phyloP scores from a whole-genome alignment of 2,797 vertebrate species.

The Megaceryle alcyon region DNA sequence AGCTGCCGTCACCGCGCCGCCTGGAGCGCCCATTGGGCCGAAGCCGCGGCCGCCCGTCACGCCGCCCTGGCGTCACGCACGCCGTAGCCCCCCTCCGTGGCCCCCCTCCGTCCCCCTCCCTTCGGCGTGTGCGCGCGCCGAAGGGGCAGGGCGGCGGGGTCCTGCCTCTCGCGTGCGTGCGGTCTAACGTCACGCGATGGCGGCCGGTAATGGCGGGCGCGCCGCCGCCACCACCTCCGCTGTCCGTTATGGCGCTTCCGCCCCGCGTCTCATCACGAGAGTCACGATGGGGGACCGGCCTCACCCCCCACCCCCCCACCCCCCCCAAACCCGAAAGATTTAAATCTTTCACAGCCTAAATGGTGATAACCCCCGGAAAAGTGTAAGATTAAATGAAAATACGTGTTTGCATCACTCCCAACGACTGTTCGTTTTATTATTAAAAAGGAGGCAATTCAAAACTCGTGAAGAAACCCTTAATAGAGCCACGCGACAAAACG shows the following conservation, averaged over 20 bases:
- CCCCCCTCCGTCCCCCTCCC: neutral
- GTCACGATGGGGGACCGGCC: neutral
- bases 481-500: too few relatives aligned
- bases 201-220: neutral
- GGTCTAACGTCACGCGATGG: neutral
- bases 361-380: neutral
- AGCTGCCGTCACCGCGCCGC: neutral
- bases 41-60: neutral
- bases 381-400: neutral
- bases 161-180: neutral
- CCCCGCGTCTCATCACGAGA: neutral
- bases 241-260: neutral
- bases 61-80: neutral
- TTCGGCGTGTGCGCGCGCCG: neutral
- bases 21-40: neutral
- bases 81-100: neutral
- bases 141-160: neutral
- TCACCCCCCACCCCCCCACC: neutral
- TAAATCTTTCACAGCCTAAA: too few relatives aligned
- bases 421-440: neutral
- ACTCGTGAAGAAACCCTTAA: neutral
- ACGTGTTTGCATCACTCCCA: too few relatives aligned
- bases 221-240: too few relatives aligned
- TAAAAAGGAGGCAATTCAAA: neutral
- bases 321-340: too few relatives aligned